Conservation (phyloP, 2,888 invertebrate genomes). For the Argyresthia goedartella region DNA sequence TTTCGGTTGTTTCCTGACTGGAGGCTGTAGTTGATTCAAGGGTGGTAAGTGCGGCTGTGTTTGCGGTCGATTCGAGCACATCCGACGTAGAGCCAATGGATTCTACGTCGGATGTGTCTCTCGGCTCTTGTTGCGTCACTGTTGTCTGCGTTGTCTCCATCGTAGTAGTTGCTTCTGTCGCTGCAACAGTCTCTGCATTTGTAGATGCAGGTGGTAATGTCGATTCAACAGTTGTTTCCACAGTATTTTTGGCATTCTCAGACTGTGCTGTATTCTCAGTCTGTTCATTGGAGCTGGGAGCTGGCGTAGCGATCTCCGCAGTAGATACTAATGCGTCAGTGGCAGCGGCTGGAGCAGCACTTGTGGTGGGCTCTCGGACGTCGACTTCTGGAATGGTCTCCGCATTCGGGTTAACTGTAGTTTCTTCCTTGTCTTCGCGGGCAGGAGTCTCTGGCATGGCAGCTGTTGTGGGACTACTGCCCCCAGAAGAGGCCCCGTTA, state of each 20-base stretch:
- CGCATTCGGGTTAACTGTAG: conserved; percentile 35
- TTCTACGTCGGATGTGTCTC: too few relatives aligned
- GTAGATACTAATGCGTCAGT: conserved; percentile 29
- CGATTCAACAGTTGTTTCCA: conserved; percentile 6
- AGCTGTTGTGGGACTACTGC: conserved; percentile 19
- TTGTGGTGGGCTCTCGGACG: conserved; percentile 23
- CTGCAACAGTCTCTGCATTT: background rate
- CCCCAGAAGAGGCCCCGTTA: conserved; percentile 13
- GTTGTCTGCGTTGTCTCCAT: conserved; percentile 1
- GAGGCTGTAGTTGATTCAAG: conserved; percentile 6
- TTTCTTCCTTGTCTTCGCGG: conserved; percentile 27
- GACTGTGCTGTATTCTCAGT: conserved; percentile 9
- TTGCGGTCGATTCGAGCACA: too few relatives aligned
- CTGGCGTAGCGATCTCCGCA: conserved; percentile 11
- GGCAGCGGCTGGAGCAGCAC: conserved; percentile 25
- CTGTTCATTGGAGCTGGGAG: conserved; percentile 11
- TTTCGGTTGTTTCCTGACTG: background rate
- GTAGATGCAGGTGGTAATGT: background rate
- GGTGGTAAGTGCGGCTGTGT: too few relatives aligned
- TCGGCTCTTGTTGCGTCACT: too few relatives aligned
- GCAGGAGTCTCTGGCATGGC: conserved; percentile 15
- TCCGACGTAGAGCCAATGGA: too few relatives aligned
- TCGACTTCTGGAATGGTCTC: conserved; percentile 36
- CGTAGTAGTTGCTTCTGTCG: conserved; percentile 4
- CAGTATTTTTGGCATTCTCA: background rate